A percentile compares a stretch with the other conserved stretches of the same genome.
Conservation (phyloP, 2,888 invertebrate species). For the Pantelozetes paolii region DNA sequence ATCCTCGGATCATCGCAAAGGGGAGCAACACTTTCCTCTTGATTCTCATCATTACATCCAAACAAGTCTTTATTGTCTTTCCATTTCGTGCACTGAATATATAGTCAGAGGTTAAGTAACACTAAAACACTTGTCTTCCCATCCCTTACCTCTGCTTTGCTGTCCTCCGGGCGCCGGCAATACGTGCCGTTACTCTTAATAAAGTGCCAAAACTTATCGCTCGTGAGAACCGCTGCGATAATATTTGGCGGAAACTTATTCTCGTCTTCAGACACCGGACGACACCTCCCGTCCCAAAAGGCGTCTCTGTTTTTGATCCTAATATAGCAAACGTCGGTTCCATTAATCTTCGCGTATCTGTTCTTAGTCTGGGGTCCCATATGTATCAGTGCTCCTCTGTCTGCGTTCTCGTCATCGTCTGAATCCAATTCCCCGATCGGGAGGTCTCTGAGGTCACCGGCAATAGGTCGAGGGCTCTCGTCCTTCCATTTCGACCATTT, state of each 20-base stretch:
- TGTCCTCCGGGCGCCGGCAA: background rate
- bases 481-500: background rate
- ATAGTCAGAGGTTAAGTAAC: background rate
- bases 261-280: background rate
- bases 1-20: background rate
- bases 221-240: background rate
- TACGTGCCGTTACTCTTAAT: background rate
- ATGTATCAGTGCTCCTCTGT: background rate
- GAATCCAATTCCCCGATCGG: background rate
- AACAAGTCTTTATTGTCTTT: constrained; percentile 13
- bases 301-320: background rate
- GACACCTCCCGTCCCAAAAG: background rate
- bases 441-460: background rate
- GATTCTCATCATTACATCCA: background rate
- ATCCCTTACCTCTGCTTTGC: background rate
- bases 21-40: background rate
- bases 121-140: background rate
- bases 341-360: constrained; percentile 2
- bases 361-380: background rate
- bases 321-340: background rate
- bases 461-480: background rate
- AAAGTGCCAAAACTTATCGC: background rate
- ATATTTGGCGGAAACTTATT: constrained; percentile 9
- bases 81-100: constrained; percentile 10
- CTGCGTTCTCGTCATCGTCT: background rate